Percentiles rank a stretch among this genome's conserved stretches.
Conservation (phyloP, 2,888 invertebrate species). For the Crioceris asparagi region DNA sequence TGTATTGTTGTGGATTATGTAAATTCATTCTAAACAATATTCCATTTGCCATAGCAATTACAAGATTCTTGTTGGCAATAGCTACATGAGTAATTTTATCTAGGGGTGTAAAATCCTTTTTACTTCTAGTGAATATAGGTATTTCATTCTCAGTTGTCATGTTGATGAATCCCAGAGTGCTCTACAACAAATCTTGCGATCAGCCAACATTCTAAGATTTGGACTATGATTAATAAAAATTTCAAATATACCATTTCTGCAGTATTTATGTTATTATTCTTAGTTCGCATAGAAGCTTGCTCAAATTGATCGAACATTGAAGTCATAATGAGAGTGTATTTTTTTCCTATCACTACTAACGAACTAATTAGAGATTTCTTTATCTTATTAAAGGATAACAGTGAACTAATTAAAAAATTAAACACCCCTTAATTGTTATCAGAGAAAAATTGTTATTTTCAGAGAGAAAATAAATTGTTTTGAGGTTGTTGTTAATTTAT, state of each 20-base stretch:
- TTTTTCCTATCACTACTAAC: too few species aligned
- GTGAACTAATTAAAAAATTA: too few species aligned
- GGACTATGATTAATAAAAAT: constrained; percentile 7
- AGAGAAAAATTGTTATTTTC: too few species aligned
- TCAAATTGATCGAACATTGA: constrained; percentile 79
- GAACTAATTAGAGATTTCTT: too few species aligned
- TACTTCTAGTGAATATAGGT: constrained; percentile 79
- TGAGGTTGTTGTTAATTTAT: too few species aligned
- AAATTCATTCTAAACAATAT: constrained; percentile 72
- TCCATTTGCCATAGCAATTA: constrained; percentile 75
- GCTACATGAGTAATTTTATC: constrained; percentile 70
- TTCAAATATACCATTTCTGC: constrained; percentile 40
- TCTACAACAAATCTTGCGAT: constrained; percentile 23
- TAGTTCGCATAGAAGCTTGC: constrained; percentile 55
- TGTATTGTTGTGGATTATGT: constrained; percentile 62
- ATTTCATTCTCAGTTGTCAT: constrained; percentile 59
- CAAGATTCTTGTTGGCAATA: constrained; percentile 72
- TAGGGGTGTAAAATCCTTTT: constrained; percentile 68
- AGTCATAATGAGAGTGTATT: constrained; percentile 61
- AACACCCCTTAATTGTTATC: too few species aligned
- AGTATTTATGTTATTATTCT: constrained; percentile 32
- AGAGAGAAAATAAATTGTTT: too few species aligned
- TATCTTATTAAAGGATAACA: too few species aligned
- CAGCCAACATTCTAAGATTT: too few species aligned
- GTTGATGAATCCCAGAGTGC: constrained; percentile 44